Evolutionary conservation across 2,888 invertebrate genomes (phyloP).

Genomic region (Cantharis rufa): DNA sequence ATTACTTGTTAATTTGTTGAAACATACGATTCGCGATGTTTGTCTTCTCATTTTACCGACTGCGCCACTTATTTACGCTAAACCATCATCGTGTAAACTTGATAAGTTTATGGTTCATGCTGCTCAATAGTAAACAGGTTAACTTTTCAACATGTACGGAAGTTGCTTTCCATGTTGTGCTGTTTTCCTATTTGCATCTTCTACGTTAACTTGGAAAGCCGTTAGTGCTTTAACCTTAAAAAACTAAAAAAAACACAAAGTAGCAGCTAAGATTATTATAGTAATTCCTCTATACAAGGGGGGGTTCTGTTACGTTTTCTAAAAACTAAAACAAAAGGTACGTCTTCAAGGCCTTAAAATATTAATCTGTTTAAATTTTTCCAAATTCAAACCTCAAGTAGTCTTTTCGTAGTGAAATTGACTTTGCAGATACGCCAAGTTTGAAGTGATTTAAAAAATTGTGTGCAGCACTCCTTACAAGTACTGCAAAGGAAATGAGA

Average conservation of each 20-base stretch:
- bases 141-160: neutral
- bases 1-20: neutral
- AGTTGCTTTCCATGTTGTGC: neutral
- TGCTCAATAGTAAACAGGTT: neutral
- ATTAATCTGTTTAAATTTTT: neutral
- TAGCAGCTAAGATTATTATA: no score
- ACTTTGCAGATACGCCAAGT: neutral
- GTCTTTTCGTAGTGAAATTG: neutral
- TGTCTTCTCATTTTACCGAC: neutral
- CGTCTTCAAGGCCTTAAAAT: neutral
- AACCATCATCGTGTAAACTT: neutral
- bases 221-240: neutral
- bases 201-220: neutral
- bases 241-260: no score
- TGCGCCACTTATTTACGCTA: neutral
- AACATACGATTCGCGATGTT: neutral
- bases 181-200: neutral
- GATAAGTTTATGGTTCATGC: neutral
- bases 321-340: no score
- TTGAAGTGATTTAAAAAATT: neutral
- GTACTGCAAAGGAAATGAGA: no score
- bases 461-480: no score
- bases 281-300: no score
- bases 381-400: neutral
- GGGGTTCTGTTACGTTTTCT: no score